Evolutionary conservation across 2,888 invertebrate genomes (phyloP).

Genomic region (Mantis religiosa): DNA sequence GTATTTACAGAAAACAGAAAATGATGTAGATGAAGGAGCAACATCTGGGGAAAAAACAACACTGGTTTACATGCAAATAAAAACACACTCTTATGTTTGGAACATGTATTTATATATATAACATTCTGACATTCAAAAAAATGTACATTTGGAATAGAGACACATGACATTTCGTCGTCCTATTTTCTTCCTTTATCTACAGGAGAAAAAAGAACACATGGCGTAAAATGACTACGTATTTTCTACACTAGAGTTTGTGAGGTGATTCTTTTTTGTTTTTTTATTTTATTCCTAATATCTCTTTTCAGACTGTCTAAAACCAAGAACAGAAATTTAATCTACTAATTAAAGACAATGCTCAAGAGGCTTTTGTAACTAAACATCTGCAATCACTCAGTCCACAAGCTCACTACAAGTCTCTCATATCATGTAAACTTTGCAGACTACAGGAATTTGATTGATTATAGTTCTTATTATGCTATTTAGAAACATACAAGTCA

Average conservation of each 20-base stretch:
- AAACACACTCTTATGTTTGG: not conserved
- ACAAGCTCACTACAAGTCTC: not conserved
- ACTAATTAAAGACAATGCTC: not conserved
- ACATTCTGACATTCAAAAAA: conserved; percentile 25
- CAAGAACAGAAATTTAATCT: conserved; percentile 6
- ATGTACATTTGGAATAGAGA: conserved; percentile 26
- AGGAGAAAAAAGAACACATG: conserved; percentile 18
- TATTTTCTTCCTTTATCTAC: conserved; percentile 7
- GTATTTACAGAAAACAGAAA: too few species aligned
- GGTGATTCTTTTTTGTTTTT: not conserved
- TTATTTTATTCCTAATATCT: not conserved
- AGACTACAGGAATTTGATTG: not conserved
- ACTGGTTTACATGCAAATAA: not conserved
- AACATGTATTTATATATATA: conserved; percentile 24
- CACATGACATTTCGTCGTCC: conserved; percentile 6
- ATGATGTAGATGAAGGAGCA: too few species aligned
- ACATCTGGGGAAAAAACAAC: too few species aligned
- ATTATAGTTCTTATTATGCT: not conserved
- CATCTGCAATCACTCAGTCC: not conserved
- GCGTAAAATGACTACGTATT: conserved; percentile 17
- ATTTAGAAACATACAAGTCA: not conserved
- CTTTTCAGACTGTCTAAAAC: conserved; percentile 3
- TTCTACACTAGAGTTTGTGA: conserved; percentile 5
- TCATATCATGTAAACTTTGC: not conserved
- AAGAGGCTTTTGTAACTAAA: not conserved